These are phyloP conservation scores for Cyclophora albipunctata DNA, from an alignment of 2,888 invertebrate species.

Conservation along the genomic window DNA sequence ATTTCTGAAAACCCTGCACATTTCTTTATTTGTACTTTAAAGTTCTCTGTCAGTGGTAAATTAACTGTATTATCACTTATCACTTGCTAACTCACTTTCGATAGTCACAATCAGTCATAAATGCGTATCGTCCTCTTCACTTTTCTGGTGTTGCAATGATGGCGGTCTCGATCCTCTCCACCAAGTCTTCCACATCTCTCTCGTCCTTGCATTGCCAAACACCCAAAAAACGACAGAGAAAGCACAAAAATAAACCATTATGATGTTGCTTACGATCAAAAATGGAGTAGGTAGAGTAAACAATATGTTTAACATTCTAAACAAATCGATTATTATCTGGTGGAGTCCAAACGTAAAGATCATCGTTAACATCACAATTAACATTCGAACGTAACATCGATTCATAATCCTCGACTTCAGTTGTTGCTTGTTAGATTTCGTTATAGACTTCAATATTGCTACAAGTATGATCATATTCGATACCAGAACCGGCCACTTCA, in stretches of 20 bases:
- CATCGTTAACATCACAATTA: constrained; percentile 45
- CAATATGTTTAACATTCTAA: constrained; percentile 35
- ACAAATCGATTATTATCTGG: constrained; percentile 43
- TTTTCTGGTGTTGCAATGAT: too few species aligned
- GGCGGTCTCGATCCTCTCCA: background rate
- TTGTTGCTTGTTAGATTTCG: constrained; percentile 27
- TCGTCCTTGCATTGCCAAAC: constrained; percentile 52
- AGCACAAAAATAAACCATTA: constrained; percentile 49
- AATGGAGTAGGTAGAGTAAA: constrained; percentile 12
- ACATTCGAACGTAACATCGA: constrained; percentile 24
- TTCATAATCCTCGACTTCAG: background rate
- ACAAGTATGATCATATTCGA: constrained; percentile 43
- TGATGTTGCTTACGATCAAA: constrained; percentile 28
- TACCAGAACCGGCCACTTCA: constrained; percentile 55
- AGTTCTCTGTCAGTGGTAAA: too few species aligned
- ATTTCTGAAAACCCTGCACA: too few species aligned
- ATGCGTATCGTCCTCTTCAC: too few species aligned
- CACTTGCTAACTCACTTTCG: too few species aligned
- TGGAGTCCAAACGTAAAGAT: constrained; percentile 56
- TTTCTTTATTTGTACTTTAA: too few species aligned
- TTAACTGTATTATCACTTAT: too few species aligned
- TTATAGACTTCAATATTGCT: constrained; percentile 38
- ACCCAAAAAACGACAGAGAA: constrained; percentile 57
- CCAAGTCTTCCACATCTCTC: constrained; percentile 41
- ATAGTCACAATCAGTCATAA: too few species aligned